Conservation (phyloP, 2,888 invertebrate species). For the Seira ritae region DNA sequence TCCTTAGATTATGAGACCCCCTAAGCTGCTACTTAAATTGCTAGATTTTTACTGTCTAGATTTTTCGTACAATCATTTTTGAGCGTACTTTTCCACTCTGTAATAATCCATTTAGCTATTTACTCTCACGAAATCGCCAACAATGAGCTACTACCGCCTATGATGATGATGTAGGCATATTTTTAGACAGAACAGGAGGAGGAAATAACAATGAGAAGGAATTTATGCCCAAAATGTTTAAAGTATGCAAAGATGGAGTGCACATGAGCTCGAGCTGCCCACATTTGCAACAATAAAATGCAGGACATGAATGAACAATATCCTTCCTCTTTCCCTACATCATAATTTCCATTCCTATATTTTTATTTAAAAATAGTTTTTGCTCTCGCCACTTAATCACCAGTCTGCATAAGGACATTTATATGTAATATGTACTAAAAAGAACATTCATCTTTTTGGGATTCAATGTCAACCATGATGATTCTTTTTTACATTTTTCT, state of each 20-base stretch:
- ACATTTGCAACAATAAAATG: slow-evolving; percentile 53
- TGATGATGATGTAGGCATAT: not conserved
- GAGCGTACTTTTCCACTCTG: not conserved
- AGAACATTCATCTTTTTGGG: slow-evolving; percentile 47
- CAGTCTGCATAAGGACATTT: not conserved
- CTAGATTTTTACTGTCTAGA: no score
- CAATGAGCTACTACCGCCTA: slow-evolving; percentile 17
- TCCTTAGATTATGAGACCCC: no score
- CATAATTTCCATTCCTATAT: not conserved
- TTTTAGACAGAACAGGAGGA: slow-evolving; percentile 24
- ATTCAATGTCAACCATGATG: slow-evolving; percentile 58
- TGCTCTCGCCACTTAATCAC: no score
- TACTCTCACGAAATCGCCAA: slow-evolving; percentile 52
- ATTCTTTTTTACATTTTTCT: slow-evolving; percentile 46
- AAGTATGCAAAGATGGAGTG: slow-evolving; percentile 27
- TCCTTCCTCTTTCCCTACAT: slow-evolving; percentile 48
- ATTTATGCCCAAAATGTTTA: slow-evolving; percentile 29
- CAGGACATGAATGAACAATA: slow-evolving; percentile 62
- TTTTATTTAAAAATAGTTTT: not conserved
- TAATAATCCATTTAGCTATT: not conserved
- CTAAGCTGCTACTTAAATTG: no score
- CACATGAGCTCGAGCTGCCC: slow-evolving; percentile 50
- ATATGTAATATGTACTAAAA: slow-evolving; percentile 9
- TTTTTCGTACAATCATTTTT: no score
- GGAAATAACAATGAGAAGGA: slow-evolving; percentile 54